These are phyloP conservation scores for Embiotoca jacksoni DNA, from an alignment of 2,113 vertebrate species.

Conservation along the genomic window DNA sequence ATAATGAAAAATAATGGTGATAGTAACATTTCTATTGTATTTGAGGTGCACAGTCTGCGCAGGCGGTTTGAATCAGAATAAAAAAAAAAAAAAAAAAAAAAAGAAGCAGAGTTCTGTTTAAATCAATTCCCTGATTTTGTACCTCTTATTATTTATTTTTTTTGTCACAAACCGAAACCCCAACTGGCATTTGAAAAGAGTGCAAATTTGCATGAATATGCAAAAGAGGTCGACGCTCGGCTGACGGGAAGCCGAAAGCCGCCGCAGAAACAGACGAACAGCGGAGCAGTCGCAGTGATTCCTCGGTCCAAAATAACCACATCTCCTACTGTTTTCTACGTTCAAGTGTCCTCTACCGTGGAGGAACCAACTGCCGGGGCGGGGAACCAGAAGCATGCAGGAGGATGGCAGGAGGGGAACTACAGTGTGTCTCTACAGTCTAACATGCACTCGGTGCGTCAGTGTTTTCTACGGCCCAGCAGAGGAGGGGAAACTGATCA, in stretches of 20 bases:
- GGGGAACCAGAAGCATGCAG: constrained; percentile 65
- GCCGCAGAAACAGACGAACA: constrained; percentile 59
- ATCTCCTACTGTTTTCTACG: constrained; percentile 21
- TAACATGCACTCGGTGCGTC: constrained; percentile 74
- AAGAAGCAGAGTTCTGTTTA: too few species aligned
- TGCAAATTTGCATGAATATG: neutral
- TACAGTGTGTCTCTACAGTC: constrained; percentile 49
- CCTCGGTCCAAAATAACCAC: constrained; percentile 5
- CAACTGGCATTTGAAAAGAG: neutral
- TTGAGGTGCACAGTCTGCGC: too few species aligned
- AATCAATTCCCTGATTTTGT: too few species aligned
- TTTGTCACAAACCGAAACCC: neutral
- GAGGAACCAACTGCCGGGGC: neutral
- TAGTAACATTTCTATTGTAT: too few species aligned
- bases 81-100: too few species aligned
- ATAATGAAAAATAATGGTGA: too few species aligned
- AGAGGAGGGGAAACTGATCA: constrained; percentile 75
- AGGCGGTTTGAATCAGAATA: too few species aligned
- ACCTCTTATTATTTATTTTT: too few species aligned
- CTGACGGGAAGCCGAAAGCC: neutral
- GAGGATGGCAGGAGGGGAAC: constrained; percentile 41
- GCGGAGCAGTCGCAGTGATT: constrained; percentile 38
- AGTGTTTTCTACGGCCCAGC: constrained; percentile 76
- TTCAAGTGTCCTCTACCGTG: constrained; percentile 25
- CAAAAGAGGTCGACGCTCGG: constrained; percentile 5